Conservation (phyloP, 2,797 vertebrate genomes). For the Pseudochirops corinnae region DNA sequence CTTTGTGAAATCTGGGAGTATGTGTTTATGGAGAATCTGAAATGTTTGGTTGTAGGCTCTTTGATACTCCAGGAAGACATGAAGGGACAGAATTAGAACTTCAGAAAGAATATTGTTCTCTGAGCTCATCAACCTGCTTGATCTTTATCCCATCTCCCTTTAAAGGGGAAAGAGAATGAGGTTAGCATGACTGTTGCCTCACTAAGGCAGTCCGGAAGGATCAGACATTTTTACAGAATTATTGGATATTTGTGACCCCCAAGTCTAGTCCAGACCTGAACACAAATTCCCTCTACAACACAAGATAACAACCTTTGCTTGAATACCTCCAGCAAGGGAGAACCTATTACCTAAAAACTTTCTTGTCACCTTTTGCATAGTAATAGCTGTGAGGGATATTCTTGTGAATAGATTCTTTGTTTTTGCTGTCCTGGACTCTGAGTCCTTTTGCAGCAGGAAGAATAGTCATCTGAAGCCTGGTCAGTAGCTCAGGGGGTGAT, state of each 20-base stretch:
- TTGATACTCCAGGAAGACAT: background rate
- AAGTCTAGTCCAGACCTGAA: background rate
- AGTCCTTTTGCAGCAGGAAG: background rate
- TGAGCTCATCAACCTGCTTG: background rate
- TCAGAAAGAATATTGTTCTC: background rate
- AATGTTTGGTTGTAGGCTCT: background rate
- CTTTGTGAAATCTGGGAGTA: background rate
- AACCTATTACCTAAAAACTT: background rate
- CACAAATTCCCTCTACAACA: background rate
- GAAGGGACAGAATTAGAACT: background rate
- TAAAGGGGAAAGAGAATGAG: background rate
- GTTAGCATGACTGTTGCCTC: background rate
- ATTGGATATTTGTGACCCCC: background rate
- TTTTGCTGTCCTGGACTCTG: background rate
- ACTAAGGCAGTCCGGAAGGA: background rate
- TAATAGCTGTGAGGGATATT: background rate
- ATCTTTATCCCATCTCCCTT: background rate
- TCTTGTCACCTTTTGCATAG: background rate
- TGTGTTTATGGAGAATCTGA: background rate
- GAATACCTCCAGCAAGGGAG: background rate
- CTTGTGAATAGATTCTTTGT: background rate
- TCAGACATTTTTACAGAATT: background rate
- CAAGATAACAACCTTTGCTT: background rate
- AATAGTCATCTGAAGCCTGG: background rate
- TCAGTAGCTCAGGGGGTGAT: background rate